These are phyloP conservation scores for Linyphia triangularis DNA, from an alignment of 2,888 invertebrate genomes.

Conservation along the genomic window DNA sequence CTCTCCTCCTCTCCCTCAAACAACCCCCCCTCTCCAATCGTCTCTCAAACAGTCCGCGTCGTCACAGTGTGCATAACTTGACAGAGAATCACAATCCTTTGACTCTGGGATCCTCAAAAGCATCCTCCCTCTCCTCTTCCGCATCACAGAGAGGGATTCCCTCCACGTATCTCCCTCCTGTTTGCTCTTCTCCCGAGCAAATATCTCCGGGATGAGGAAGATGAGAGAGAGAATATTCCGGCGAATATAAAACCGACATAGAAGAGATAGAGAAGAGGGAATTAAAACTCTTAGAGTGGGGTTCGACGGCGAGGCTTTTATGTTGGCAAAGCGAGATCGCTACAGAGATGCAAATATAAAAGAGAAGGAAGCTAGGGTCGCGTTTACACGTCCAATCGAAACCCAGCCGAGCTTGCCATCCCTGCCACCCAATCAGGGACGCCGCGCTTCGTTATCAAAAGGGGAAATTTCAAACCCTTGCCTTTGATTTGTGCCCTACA, in stretches of 20 bases:
- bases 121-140: background rate
- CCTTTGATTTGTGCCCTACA: conserved; percentile 65
- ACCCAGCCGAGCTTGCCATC: conserved; percentile 52
- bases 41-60: conserved; percentile 40
- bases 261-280: conserved; percentile 28
- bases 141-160: background rate
- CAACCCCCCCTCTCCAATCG: conserved; percentile 27
- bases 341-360: conserved; percentile 58
- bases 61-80: conserved; percentile 26
- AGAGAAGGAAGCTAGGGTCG: conserved; percentile 42
- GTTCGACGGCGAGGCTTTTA: conserved; percentile 53
- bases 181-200: conserved; percentile 69
- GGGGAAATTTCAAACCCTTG: conserved; percentile 71
- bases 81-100: conserved; percentile 50
- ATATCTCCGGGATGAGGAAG: conserved; percentile 51
- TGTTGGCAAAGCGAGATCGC: conserved; percentile 59
- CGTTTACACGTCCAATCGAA: conserved; percentile 75
- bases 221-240: conserved; percentile 25
- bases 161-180: conserved; percentile 25
- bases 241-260: conserved; percentile 24
- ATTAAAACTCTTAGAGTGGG: conserved; percentile 55
- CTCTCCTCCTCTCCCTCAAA: background rate
- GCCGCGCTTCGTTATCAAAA: conserved; percentile 72
- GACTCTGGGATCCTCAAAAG: conserved; percentile 38
- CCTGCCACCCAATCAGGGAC: conserved; percentile 67